Conservation (phyloP, 2,888 invertebrate species). For the Spodoptera littoralis region DNA sequence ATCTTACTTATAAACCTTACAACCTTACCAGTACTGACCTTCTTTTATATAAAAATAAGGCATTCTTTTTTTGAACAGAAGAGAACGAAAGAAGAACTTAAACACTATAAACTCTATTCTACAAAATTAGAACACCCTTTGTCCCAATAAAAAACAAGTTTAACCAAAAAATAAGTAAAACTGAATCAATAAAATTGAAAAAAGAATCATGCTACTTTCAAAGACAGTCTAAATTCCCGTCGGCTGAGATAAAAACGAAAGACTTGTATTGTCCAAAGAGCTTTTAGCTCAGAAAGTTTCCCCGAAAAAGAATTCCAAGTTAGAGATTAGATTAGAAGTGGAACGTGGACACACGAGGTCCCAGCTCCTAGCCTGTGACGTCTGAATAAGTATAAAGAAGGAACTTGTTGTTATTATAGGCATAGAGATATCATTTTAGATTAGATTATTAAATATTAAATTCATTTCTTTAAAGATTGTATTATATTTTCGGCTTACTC, state of each 20-base stretch:
- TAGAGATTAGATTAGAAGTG: slow-evolving; percentile 49
- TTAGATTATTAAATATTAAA: too few species aligned
- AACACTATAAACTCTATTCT: too few species aligned
- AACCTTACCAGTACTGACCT: too few species aligned
- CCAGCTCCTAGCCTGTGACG: slow-evolving; percentile 10
- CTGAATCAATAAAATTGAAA: slow-evolving; percentile 16
- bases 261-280: slow-evolving; percentile 50
- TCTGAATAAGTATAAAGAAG: slow-evolving; percentile 20
- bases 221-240: slow-evolving; percentile 26
- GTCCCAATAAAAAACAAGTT: too few species aligned
- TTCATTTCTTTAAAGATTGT: too few species aligned
- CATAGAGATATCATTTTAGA: too few species aligned
- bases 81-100: too few species aligned
- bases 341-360: slow-evolving; percentile 27
- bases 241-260: slow-evolving; percentile 45
- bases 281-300: slow-evolving; percentile 51
- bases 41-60: too few species aligned
- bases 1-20: too few species aligned
- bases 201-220: slow-evolving; percentile 19
- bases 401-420: slow-evolving; percentile 7
- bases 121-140: too few species aligned
- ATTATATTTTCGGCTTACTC: too few species aligned
- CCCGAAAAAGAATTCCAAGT: slow-evolving; percentile 48
- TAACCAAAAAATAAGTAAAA: not conserved
- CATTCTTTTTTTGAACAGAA: too few species aligned